Conservation (phyloP, 2,113 vertebrate species). For the Bufo gargarizans region DNA sequence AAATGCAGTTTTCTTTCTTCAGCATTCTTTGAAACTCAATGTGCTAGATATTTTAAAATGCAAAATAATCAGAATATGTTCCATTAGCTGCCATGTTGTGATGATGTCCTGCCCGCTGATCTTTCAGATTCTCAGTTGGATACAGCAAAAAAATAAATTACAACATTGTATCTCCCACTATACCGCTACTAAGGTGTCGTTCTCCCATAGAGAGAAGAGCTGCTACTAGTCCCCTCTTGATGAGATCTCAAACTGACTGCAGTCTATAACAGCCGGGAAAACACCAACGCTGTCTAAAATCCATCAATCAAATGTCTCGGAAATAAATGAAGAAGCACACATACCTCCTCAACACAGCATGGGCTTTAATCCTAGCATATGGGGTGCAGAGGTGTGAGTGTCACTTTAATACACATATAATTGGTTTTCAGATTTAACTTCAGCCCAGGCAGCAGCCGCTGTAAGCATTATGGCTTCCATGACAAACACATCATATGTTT, state of each 20-base stretch:
- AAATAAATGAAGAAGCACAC: conserved; percentile 3
- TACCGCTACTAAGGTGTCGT: neutral
- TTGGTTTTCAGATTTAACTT: conserved; percentile 2
- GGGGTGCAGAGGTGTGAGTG: conserved; percentile 27
- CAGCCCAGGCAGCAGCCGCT: neutral
- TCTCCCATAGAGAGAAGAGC: conserved; percentile 20
- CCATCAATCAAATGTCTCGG: conserved; percentile 33
- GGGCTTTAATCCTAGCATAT: conserved; percentile 24
- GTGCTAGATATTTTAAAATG: neutral
- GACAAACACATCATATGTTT: neutral
- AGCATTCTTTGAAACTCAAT: neutral
- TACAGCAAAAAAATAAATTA: conserved; percentile 1
- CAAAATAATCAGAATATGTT: neutral
- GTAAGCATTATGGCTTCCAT: neutral
- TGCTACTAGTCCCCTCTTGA: conserved; percentile 18
- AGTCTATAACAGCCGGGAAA: conserved; percentile 33
- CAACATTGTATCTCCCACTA: conserved; percentile 13
- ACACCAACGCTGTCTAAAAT: conserved; percentile 23
- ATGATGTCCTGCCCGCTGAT: neutral
- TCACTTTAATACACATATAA: conserved; percentile 17
- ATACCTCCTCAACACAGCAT: conserved; percentile 15
- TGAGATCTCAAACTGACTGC: conserved; percentile 30
- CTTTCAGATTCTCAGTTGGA: conserved; percentile 26
- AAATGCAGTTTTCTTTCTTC: neutral
- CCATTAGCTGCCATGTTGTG: neutral